Evolutionary conservation across 2,113 vertebrate species (phyloP), one percentile per base, ranked within the genome.

Genomic region (Peromyscus polionotus): DNA sequence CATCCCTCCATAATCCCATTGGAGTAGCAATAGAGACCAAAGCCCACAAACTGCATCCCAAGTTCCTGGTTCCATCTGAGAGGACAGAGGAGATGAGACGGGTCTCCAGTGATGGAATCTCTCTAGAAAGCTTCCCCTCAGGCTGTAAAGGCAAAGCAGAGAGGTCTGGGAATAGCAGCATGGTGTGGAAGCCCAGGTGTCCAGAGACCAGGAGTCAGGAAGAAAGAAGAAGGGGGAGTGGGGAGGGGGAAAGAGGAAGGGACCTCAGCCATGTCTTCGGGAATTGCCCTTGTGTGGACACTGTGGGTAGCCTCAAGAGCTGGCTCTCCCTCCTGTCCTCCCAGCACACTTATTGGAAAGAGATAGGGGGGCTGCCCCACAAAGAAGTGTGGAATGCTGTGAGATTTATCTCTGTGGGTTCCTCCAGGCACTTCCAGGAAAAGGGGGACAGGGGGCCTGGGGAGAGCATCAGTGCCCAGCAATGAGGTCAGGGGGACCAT

Each of bases 401-500:
- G 70, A 26, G 57, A 42, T 5, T 63, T n/a, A 13, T n/a, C 45
- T 91, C 88, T 61, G 7, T 28, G 59, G 28, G 26, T 42, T n/a
- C 67, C 73, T 63, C 63, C 54, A 3, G 42, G 73, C 28, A 59
- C 77, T 7, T 11, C 75, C 73, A 14, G 22, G 24, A 24, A 2
- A n/a, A 63, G 70, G 10, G 1, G 10, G 45, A 3, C 1, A 14
- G 84, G 1, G 14, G 28, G 9, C 31, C 48, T 33, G 14, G 57
- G 33, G 20, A 70, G n/a, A 31, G 6, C 39, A 73, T 19, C 28
- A 48, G 42, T 94, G 83, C 73, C 98, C 81, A 3, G 88, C 91
- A 67, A 98, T 97, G 80, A 99, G 89, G 91, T 92, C 98, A 88
- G 68, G 26, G 90, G 85, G 7, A 68, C 83, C 7, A 51, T 13